Percentiles rank a stretch among this genome's conserved stretches.
These are phyloP conservation scores for Cylas formicarius DNA, from an alignment of 1,140 invertebrate genomes.

Conservation along the genomic window DNA sequence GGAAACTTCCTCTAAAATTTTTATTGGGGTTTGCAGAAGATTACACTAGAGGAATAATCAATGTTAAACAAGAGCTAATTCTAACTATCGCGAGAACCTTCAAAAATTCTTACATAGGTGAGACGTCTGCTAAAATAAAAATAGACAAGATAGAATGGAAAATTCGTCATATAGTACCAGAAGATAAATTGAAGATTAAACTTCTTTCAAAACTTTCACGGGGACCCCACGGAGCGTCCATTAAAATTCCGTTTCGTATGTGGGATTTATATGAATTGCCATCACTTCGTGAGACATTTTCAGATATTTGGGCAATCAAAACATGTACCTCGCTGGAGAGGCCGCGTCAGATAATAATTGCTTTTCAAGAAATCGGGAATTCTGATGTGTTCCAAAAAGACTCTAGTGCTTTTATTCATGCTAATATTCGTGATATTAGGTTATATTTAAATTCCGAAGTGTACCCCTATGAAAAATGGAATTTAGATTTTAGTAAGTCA, in stretches of 20 bases:
- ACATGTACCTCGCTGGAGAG: constrained; percentile 19
- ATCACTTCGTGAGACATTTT: constrained; percentile 9
- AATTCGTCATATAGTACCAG: constrained; percentile 17
- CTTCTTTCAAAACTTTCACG: constrained; percentile 10
- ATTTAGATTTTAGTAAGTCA: too few species aligned
- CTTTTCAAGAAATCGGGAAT: constrained; percentile 14
- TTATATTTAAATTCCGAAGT: too few species aligned
- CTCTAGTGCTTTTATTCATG: too few species aligned
- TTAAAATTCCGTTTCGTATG: constrained; percentile 15
- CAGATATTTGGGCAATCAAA: constrained; percentile 23
- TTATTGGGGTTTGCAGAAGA: constrained; percentile 23
- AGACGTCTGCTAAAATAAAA: constrained; percentile 10
- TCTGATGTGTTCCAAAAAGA: too few species aligned
- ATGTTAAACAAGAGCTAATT: constrained; percentile 20
- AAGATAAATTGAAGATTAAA: constrained; percentile 7
- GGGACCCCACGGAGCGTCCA: constrained; percentile 5
- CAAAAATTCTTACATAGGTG: constrained; percentile 1
- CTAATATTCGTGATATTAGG: too few species aligned
- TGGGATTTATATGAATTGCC: constrained; percentile 23
- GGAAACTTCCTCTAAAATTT: constrained; percentile 14
- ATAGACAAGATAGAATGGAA: constrained; percentile 21
- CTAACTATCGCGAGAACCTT: constrained; percentile 7
- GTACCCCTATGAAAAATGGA: too few species aligned
- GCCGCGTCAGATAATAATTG: constrained; percentile 18
- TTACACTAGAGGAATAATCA: constrained; percentile 18